phyloP scores from a whole-genome alignment of 2,797 vertebrate genomes.

The Cyprinella venusta region DNA sequence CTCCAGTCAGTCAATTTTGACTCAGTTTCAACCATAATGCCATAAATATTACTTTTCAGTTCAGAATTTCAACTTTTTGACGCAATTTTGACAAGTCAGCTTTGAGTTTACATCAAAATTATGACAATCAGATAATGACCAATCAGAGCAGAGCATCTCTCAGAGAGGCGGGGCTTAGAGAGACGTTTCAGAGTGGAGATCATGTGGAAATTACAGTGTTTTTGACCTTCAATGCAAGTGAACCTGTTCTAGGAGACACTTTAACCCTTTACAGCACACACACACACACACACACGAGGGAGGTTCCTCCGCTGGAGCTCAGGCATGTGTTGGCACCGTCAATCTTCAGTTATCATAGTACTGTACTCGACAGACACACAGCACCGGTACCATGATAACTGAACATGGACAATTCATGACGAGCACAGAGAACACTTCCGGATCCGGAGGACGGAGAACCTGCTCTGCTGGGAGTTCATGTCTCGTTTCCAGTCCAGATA shows the following conservation, averaged over 20 bases:
- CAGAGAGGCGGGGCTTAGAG: not conserved
- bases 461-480: no score
- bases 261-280: not conserved
- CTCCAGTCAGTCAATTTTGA: no score
- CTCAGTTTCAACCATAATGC: no score
- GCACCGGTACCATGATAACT: conserved; percentile 99
- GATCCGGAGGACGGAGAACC: not conserved
- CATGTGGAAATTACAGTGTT: not conserved
- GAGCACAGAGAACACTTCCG: not conserved
- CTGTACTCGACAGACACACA: conserved; percentile 99
- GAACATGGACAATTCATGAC: conserved; percentile 98
- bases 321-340: conserved; percentile 92
- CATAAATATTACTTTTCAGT: no score
- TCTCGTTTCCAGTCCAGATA: no score
- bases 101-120: no score
- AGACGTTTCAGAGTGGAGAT: not conserved
- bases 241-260: not conserved
- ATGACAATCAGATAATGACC: no score
- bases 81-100: no score
- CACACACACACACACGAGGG: no score
- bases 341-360: conserved; percentile 99
- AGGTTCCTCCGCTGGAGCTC: not conserved
- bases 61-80: no score
- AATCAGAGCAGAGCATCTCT: not conserved
- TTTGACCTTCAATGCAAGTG: rapidly evolving